A percentile compares a stretch with the other conserved stretches of the same genome.
These are phyloP conservation scores for Cetoscarus ocellatus DNA, from an alignment of 2,797 vertebrate species.

Conservation along the genomic window DNA sequence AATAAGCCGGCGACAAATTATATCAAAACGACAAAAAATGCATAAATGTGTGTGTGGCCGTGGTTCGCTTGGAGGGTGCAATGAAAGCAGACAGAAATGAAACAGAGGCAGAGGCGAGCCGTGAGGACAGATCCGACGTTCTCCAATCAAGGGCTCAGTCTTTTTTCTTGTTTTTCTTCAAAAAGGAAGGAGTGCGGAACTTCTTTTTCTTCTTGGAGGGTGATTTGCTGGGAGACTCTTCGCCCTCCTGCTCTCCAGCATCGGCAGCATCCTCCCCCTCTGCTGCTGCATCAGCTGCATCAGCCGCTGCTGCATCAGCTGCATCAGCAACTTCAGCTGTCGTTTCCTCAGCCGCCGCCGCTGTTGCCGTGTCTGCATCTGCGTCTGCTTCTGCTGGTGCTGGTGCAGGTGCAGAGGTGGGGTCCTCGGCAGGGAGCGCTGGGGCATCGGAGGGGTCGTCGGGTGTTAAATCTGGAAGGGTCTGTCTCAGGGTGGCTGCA, in stretches of 20 bases:
- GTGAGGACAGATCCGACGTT: slow-evolving; percentile 48
- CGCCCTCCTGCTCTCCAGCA: slow-evolving; percentile 88
- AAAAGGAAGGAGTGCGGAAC: slow-evolving; percentile 98
- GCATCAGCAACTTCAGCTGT: slow-evolving; percentile 54
- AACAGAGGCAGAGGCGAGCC: slow-evolving; percentile 49
- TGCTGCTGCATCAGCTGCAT: slow-evolving; percentile 61
- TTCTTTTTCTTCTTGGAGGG: slow-evolving; percentile 99
- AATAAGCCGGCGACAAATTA: slow-evolving; percentile 72
- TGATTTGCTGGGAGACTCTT: slow-evolving; percentile 97
- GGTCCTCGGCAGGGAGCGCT: slow-evolving; percentile 83
- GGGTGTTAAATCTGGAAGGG: slow-evolving; percentile 94
- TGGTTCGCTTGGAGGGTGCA: slow-evolving; percentile 54
- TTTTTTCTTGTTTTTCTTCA: slow-evolving; percentile 99
- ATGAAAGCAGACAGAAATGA: slow-evolving; percentile 37
- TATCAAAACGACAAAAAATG: slow-evolving; percentile 65
- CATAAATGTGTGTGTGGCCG: slow-evolving; percentile 44
- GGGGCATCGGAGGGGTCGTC: slow-evolving; percentile 93
- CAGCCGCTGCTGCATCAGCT: slow-evolving; percentile 65
- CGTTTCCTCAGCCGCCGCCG: slow-evolving; percentile 55
- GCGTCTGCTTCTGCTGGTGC: slow-evolving; percentile 69
- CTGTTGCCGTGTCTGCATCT: slow-evolving; percentile 59
- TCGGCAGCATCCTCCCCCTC: slow-evolving; percentile 87
- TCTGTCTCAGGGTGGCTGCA: slow-evolving; percentile 94
- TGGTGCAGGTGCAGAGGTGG: slow-evolving; percentile 71
- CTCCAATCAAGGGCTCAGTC: slow-evolving; percentile 89